Base-by-base conservation (phyloP, 2,113 vertebrate genomes). In the Clinocottus analis region DNA sequence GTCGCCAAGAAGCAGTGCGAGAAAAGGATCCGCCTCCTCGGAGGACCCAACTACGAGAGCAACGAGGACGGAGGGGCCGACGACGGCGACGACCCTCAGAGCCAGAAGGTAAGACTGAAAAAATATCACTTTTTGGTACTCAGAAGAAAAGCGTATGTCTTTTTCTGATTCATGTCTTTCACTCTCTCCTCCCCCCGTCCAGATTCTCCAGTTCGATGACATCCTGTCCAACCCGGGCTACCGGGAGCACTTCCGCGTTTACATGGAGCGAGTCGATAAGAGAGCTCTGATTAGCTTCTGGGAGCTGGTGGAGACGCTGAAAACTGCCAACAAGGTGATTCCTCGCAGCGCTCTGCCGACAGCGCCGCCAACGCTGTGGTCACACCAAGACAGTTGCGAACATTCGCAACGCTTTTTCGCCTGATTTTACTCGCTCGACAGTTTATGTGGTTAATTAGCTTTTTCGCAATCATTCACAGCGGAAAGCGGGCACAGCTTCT, bases 1-100 rank as follows among this genome's bases (percentile, higher is more conserved):
- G 97, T 99, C 81, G 98, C 98, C n/a, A 99, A 99, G 95, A 99
- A 99, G 90, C 98, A 98, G 55, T 98, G 97, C 29, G 98, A 99
- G 93, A 99, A 99, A 88, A 93, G 98, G 61, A 98, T 99, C 85
- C 94, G 96, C 27, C 85, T 95, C 4, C 93, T 99, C 10, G 98
- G 98, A 8, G 98, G 98, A 3, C 98, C 97, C 31, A 94, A 95
- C 87, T 99, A 99, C 49, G 97, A 97, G 21, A 70, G 88, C 79
- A 91, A 86, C 27, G 97, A 99, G 1, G 98, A 99, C 23, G 95
- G 93, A 0, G 90, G 85, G 10, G 56, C 90, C 7, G 97, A 99
- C 0, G 98, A 99, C 23, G 88, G 88, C 0, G 97, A 99, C 7
- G 96, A 95, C 1, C 96, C 96, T 35, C 96, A 95, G 63, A 96